Conservation (phyloP, 2,113 vertebrate species). For the Hyaena hyaena region DNA sequence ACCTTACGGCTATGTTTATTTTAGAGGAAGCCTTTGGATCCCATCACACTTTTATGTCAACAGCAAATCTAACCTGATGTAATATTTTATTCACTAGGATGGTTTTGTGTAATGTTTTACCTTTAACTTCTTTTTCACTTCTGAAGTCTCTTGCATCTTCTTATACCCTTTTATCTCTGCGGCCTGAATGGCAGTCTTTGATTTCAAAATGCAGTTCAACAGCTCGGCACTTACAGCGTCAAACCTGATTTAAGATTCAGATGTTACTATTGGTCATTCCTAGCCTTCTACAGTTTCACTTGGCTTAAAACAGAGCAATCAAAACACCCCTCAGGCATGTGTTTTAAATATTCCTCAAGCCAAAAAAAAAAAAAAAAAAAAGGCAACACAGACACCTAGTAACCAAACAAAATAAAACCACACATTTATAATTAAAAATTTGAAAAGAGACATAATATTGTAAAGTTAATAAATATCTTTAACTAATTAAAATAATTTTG, state of each 20-base stretch:
- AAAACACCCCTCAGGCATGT: not conserved
- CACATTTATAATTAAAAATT: not conserved
- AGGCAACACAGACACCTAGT: not conserved
- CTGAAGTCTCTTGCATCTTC: conserved; percentile 87
- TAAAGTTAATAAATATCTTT: not conserved
- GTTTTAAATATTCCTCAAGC: not conserved
- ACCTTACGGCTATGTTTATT: conserved; percentile 63
- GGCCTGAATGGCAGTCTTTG: conserved; percentile 87
- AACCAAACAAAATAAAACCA: not conserved
- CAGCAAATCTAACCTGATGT: conserved; percentile 65
- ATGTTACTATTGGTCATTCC: conserved; percentile 30
- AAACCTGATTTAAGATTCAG: conserved; percentile 87
- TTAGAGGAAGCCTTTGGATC: conserved; percentile 47
- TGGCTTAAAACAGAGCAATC: not conserved
- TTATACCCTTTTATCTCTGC: conserved; percentile 89
- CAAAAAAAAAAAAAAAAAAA: not conserved
- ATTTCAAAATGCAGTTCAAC: conserved; percentile 90
- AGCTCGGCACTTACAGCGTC: conserved; percentile 89
- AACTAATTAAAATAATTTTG: not conserved
- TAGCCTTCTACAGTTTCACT: conserved; percentile 31
- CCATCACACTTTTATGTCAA: conserved; percentile 65
- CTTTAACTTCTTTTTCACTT: conserved; percentile 90
- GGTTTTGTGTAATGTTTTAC: conserved; percentile 86
- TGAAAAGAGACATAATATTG: not conserved
- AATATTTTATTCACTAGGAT: conserved; percentile 66